These are phyloP conservation scores for Xyliphius kryptos DNA, from an alignment of 2,113 vertebrate genomes.

Conservation along the genomic window DNA sequence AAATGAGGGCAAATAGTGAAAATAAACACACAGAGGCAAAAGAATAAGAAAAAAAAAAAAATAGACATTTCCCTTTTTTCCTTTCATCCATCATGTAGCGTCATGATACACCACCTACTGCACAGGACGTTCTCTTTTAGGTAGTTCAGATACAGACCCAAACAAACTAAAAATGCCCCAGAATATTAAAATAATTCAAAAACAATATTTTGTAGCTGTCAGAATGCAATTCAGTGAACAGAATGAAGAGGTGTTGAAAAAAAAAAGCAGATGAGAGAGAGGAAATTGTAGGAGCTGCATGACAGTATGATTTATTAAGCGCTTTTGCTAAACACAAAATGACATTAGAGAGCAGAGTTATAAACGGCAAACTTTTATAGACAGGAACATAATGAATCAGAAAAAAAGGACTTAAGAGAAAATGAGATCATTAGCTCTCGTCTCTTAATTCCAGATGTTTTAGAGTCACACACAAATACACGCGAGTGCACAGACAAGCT, in stretches of 20 bases:
- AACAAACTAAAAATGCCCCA: too few species aligned
- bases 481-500: not conserved
- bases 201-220: not conserved
- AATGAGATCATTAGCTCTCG: constrained; percentile 19
- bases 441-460: constrained; percentile 37
- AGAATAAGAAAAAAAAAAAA: not conserved
- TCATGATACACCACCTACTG: too few species aligned
- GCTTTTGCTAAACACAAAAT: not conserved
- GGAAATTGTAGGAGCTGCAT: not conserved
- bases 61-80: too few species aligned
- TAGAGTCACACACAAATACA: not conserved
- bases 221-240: not conserved
- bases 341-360: not conserved
- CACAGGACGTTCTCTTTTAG: too few species aligned
- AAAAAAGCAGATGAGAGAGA: not conserved
- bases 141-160: too few species aligned
- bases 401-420: not conserved
- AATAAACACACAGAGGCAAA: not conserved
- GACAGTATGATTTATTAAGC: not conserved
- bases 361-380: not conserved
- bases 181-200: too few species aligned
- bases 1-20: not conserved
- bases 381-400: not conserved
- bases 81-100: too few species aligned
- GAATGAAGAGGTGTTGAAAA: not conserved